Conservation (phyloP, 2,113 vertebrate species). For the Rhagologus leucostigma region DNA sequence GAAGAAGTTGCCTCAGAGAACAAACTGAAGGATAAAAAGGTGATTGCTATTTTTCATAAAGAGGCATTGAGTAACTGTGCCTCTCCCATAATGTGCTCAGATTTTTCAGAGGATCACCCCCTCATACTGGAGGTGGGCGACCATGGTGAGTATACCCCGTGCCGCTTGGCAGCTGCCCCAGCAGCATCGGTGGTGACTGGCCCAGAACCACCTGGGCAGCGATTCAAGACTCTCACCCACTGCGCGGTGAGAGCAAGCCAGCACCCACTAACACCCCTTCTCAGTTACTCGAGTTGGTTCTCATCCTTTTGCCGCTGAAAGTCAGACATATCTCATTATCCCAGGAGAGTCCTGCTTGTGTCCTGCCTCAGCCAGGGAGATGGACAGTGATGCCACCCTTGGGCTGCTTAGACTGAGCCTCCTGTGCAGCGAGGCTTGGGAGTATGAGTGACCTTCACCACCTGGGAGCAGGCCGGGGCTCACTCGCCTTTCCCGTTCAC, state of each 20-base stretch:
- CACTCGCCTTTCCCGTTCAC: background rate
- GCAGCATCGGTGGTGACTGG: rapidly evolving
- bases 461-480: background rate
- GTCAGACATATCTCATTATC: background rate
- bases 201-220: background rate
- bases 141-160: background rate
- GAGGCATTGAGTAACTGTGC: background rate
- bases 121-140: background rate
- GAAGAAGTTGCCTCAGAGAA: background rate
- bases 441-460: background rate
- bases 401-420: constrained; percentile 8
- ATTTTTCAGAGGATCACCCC: background rate
- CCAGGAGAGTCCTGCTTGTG: background rate
- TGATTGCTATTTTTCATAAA: background rate
- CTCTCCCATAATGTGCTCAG: background rate
- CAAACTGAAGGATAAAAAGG: background rate
- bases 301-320: background rate
- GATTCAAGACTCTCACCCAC: background rate
- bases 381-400: background rate
- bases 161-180: background rate
- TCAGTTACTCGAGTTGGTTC: background rate
- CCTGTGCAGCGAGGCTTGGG: background rate
- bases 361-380: background rate
- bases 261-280: background rate
- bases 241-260: background rate